Evolutionary conservation across 2,113 vertebrate genomes (phyloP).

Genomic region (Pseudolaguvia tuberculata): DNA sequence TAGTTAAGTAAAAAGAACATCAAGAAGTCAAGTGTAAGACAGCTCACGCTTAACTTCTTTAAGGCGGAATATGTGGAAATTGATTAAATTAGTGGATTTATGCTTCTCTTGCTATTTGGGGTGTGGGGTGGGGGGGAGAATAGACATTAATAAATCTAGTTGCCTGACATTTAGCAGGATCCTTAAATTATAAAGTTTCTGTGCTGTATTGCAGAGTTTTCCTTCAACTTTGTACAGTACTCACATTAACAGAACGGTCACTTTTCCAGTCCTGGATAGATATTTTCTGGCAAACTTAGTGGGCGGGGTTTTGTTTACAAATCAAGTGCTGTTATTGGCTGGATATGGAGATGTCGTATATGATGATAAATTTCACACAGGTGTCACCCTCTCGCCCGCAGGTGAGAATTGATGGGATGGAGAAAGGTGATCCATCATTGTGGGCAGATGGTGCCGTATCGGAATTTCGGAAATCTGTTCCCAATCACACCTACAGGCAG

Average conservation of each 20-base stretch:
- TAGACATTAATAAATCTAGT: conserved; percentile 57
- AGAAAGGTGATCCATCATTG: conserved; percentile 89
- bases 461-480: conserved; percentile 99
- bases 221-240: conserved; percentile 1
- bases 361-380: conserved; percentile 93
- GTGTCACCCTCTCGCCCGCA: conserved; percentile 84
- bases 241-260: neutral
- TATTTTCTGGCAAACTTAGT: conserved; percentile 41
- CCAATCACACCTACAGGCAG: conserved; percentile 93
- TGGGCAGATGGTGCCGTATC: conserved; percentile 90
- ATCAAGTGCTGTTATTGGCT: conserved; percentile 60
- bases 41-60: conserved; percentile 63
- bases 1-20: conserved; percentile 49
- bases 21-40: conserved; percentile 54
- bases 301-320: conserved; percentile 64
- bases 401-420: conserved; percentile 92
- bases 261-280: conserved; percentile 59
- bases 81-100: conserved; percentile 70
- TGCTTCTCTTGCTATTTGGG: conserved; percentile 64
- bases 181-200: neutral
- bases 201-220: neutral
- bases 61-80: conserved; percentile 65
- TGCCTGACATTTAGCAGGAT: conserved; percentile 17
- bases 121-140: conserved; percentile 49
- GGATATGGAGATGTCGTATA: conserved; percentile 64